Conservation (phyloP, 1,140 invertebrate genomes). For the Penaeus vannamei region DNA sequence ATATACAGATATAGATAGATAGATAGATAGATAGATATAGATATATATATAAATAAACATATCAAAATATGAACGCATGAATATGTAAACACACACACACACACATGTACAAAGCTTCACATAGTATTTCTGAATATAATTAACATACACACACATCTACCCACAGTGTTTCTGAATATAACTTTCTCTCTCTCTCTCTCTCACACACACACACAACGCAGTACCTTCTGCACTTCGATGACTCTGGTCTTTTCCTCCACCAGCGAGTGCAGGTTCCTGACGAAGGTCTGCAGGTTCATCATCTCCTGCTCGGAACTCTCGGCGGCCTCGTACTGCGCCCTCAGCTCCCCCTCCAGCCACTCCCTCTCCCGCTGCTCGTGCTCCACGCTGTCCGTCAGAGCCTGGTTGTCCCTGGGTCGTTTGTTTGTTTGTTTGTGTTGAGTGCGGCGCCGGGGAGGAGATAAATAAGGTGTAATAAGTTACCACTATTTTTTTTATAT, state of each 20-base stretch:
- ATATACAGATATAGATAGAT: background rate
- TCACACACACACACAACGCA: background rate
- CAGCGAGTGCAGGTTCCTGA: constrained; percentile 47
- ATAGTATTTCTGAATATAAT: too few relatives aligned
- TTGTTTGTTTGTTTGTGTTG: too few relatives aligned
- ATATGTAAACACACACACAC: too few relatives aligned
- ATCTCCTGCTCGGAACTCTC: constrained; percentile 53
- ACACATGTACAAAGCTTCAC: background rate
- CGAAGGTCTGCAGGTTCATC: constrained; percentile 55
- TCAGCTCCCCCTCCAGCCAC: constrained; percentile 60
- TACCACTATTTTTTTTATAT: too few relatives aligned
- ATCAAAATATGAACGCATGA: too few relatives aligned
- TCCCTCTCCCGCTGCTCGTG: constrained; percentile 53
- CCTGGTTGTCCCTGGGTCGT: constrained; percentile 50
- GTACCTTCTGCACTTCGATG: constrained; percentile 48
- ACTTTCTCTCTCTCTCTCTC: too few relatives aligned
- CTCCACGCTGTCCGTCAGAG: constrained; percentile 52
- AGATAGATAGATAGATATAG: background rate
- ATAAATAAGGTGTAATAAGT: too few relatives aligned
- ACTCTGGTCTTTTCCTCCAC: constrained; percentile 55
- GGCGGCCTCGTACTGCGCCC: constrained; percentile 61
- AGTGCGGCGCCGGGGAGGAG: too few relatives aligned
- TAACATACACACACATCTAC: too few relatives aligned
- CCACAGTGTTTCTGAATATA: too few relatives aligned
- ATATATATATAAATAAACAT: too few relatives aligned